A percentile compares a stretch with the other conserved stretches of the same genome.
These are phyloP conservation scores for Tonatia bakeri DNA, from an alignment of 2,113 vertebrate species.

Conservation along the genomic window DNA sequence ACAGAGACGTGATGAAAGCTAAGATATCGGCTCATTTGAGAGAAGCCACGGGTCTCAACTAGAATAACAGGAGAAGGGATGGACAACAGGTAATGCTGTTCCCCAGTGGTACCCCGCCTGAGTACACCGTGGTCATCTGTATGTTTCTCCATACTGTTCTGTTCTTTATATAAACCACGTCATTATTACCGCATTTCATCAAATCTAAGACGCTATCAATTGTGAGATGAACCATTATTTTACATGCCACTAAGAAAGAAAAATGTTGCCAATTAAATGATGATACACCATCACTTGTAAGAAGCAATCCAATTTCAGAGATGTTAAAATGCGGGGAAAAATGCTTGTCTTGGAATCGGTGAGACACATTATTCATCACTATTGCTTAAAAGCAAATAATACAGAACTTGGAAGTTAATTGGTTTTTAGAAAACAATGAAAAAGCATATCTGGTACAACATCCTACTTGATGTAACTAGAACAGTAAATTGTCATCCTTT, in stretches of 20 bases:
- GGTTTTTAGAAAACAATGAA: slow-evolving; percentile 70
- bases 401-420: slow-evolving; percentile 78
- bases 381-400: slow-evolving; percentile 78
- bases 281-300: slow-evolving; percentile 62
- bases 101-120: rapidly evolving
- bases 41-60: background rate
- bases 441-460: slow-evolving; percentile 70
- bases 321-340: slow-evolving; percentile 42
- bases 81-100: background rate
- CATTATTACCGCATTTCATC: slow-evolving; percentile 50
- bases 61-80: background rate
- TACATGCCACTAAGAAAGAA: slow-evolving; percentile 69
- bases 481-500: slow-evolving; percentile 69
- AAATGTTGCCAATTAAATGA: slow-evolving; percentile 69
- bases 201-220: slow-evolving; percentile 55
- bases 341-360: slow-evolving; percentile 55
- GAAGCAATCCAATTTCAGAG: slow-evolving; percentile 66
- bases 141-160: background rate
- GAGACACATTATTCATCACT: slow-evolving; percentile 75
- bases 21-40: background rate
- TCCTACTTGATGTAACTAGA: slow-evolving; percentile 71
- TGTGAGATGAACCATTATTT: slow-evolving; percentile 66
- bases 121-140: background rate
- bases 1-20: background rate
- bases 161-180: slow-evolving; percentile 57